Base-by-base conservation (phyloP, 2,797 vertebrate genomes). In the Simalia tracyae region DNA sequence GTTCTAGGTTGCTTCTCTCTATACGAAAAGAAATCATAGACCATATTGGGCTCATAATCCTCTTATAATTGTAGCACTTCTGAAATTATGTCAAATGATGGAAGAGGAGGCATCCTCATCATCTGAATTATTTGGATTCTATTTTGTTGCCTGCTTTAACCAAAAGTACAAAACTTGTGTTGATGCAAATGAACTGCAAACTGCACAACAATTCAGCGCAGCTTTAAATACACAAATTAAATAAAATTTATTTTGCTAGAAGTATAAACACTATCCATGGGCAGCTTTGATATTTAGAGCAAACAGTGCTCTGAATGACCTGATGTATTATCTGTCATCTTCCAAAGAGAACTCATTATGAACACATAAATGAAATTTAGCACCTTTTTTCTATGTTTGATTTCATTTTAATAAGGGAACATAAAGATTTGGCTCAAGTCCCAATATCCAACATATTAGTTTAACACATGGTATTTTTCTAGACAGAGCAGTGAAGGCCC, bases 301-400 rank as follows among this genome's bases (percentile, higher is more conserved):
- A 36, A 90, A 14, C 72, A 60, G 31, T n/a, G 42, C n/a, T 10
- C 86, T 87, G 50, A 59, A 60, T 60, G 28, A 50, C 0, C 26
- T 86, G 88, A 91, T 9, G 24, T 5, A 7, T 12, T 0, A 28
- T 2, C 31, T 15, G 54, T 57, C 66, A 57, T 84, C 61, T 88
- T 14, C 86, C 50, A 92, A 63, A 87, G 90, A 91, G 26, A 92
- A 36, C 12, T 22, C 28, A 46, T 84, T 89, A 86, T 24, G 36
- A 94, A 57, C 66, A 86, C 88, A 9, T 7, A 68, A 86, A 72
- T 1, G 14, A 88, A 17, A 88, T 26, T 4, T 2, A 57, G 31
- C 14, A 15, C 17, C 57, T 6, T 42, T 92, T 86, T 68, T 15
- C 87, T 60, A 12, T 63, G 31, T 12, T 4, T 14, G 72, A 57